Conservation (phyloP, 2,888 invertebrate genomes). For the Hipparchia sbordonii region DNA sequence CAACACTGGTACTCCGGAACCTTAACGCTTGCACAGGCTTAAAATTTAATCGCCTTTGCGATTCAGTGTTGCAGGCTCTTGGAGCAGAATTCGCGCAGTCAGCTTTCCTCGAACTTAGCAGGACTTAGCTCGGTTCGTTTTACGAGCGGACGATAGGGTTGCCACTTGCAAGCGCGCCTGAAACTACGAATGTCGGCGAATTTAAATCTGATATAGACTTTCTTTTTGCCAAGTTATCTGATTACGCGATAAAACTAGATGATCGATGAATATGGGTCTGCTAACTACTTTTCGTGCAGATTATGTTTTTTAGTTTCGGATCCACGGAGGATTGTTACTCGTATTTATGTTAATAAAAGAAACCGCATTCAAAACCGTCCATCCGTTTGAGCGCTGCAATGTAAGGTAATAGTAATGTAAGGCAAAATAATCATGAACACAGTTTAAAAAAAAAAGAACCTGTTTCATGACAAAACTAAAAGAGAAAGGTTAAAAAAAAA, state of each 20-base stretch:
- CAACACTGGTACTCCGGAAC: slow-evolving; percentile 11
- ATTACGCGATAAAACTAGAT: neutral
- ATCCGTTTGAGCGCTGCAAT: too few species aligned
- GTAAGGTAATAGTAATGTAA: too few species aligned
- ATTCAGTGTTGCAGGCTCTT: slow-evolving; percentile 28
- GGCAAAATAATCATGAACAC: too few species aligned
- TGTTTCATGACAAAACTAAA: too few species aligned
- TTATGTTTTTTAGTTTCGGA: too few species aligned
- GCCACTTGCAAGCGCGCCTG: neutral
- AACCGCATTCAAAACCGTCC: too few species aligned
- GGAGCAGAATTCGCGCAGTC: slow-evolving; percentile 26
- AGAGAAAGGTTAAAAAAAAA: too few species aligned
- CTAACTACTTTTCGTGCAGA: neutral
- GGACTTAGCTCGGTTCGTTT: slow-evolving; percentile 30
- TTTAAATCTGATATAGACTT: neutral
- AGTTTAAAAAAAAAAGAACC: too few species aligned
- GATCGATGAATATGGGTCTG: neutral
- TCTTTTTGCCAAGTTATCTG: neutral
- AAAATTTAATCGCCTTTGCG: slow-evolving; percentile 31
- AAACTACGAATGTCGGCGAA: slow-evolving; percentile 14
- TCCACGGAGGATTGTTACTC: too few species aligned
- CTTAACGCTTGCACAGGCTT: slow-evolving; percentile 25
- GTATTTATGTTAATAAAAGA: too few species aligned
- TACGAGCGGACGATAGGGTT: slow-evolving; percentile 22
- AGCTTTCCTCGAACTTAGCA: slow-evolving; percentile 26